These are phyloP conservation scores for Drosophila takahashii DNA, from an alignment of 1,140 invertebrate species.

Conservation along the genomic window DNA sequence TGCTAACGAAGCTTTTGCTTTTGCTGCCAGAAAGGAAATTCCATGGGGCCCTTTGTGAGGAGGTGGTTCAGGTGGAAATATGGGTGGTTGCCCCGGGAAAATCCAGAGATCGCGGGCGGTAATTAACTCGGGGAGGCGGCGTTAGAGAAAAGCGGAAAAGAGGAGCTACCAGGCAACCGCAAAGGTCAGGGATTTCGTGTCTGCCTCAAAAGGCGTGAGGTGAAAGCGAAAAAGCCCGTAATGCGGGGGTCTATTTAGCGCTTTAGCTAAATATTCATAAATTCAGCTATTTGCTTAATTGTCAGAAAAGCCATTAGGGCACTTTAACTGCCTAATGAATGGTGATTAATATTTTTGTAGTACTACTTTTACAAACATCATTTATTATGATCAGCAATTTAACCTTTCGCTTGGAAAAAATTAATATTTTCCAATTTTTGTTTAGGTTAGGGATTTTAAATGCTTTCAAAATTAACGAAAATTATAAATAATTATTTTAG, in stretches of 20 bases:
- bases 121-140: slow-evolving; percentile 56
- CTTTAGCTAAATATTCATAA: slow-evolving; percentile 46
- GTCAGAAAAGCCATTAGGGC: slow-evolving; percentile 21
- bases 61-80: not conserved
- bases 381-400: slow-evolving; percentile 6
- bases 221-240: slow-evolving; percentile 67
- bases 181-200: slow-evolving; percentile 77
- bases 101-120: slow-evolving; percentile 45
- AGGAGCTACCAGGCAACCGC: slow-evolving; percentile 41
- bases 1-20: slow-evolving; percentile 21
- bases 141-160: not conserved
- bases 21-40: slow-evolving; percentile 26
- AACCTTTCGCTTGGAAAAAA: not conserved
- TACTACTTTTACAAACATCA: slow-evolving; percentile 3
- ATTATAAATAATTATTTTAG: not conserved
- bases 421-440: not conserved
- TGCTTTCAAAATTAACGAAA: too few species aligned
- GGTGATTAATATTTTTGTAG: slow-evolving; percentile 26
- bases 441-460: not conserved
- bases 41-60: slow-evolving; percentile 28
- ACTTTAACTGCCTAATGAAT: slow-evolving; percentile 23
- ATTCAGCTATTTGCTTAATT: slow-evolving; percentile 51
- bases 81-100: slow-evolving; percentile 2
- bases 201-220: slow-evolving; percentile 44
- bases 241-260: slow-evolving; percentile 13